Base-by-base conservation (phyloP, 2,797 vertebrate genomes). In the Sus cebifrons region DNA sequence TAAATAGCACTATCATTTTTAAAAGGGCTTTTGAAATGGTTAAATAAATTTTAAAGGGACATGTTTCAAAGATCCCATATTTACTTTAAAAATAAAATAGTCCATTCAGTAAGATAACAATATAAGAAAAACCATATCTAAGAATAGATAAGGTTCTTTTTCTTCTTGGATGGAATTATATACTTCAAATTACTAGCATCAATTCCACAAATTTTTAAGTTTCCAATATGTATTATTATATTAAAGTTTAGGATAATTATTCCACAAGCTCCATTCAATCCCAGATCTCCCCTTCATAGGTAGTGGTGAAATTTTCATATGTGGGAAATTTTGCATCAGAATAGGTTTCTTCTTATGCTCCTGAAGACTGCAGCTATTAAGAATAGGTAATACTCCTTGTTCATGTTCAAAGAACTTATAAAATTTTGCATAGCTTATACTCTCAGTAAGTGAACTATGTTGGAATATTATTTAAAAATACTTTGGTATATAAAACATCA, bases 11-110 rank as follows among this genome's bases (percentile, higher is more conserved):
- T 97, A 83, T 94, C 20, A 78, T 60, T 60, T 7, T 94, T 10
- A 84, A 96, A 93, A 82, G 36, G 92, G 16, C 15, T 36, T 95
- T 77, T 52, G 94, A 97, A 82, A 81, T 25, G 49, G 10, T 88
- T 95, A 85, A 10, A 16, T 7, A 27, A 8, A 54, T 79, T 54
- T 32, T 49, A 40, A 56, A 4, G 70, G 9, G 13, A 29, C 3
- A n/a, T 91, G 20, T 32, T 36, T 68, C 1, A 7, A 89, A 81
- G 7, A 25, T 95, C 84, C 95, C 25, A 2, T 94, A 73, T 96
- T 97, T 98, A 90, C 20, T 95, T 94, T 97, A 88, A n/a, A 95
- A 97, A 83, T 44, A 52, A 95, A 97, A 68, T 94, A 58, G 93
- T 89, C 58, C 86, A 73, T 18, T 40, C 92, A 95, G 90, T 94